These are phyloP conservation scores for Tipula lateralis DNA, from an alignment of 2,888 invertebrate species.

Conservation along the genomic window DNA sequence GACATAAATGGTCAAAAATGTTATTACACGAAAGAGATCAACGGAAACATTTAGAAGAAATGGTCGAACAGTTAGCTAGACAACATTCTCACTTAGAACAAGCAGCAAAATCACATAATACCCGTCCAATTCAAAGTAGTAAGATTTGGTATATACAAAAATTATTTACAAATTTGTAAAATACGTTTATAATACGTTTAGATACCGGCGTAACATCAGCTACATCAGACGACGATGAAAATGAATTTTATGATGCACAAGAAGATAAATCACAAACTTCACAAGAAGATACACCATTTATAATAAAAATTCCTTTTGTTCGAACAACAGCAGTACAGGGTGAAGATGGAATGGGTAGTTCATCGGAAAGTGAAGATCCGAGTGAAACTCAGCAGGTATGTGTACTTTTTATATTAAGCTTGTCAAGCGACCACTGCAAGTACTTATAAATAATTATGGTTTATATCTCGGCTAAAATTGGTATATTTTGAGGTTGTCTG, in stretches of 20 bases:
- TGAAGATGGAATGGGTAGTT: constrained; percentile 40
- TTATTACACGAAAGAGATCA: constrained; percentile 94
- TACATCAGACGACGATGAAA: constrained; percentile 64
- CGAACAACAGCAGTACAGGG: constrained; percentile 35
- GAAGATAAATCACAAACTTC: constrained; percentile 50
- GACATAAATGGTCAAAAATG: constrained; percentile 86
- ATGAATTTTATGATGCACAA: constrained; percentile 68
- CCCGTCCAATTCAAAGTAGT: constrained; percentile 45
- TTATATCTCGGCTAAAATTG: too few relatives aligned
- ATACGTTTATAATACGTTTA: constrained; percentile 33
- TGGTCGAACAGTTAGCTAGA: constrained; percentile 94
- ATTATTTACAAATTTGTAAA: not conserved
- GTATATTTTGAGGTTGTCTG: too few relatives aligned
- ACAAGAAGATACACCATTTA: constrained; percentile 54
- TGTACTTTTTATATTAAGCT: too few relatives aligned
- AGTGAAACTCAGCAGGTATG: constrained; percentile 49
- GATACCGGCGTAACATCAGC: constrained; percentile 38
- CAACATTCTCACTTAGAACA: constrained; percentile 96
- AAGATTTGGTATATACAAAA: constrained; percentile 13
- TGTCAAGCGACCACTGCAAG: too few relatives aligned
- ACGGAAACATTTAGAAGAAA: constrained; percentile 84
- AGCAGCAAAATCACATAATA: constrained; percentile 65
- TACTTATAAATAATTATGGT: too few relatives aligned
- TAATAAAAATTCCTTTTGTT: constrained; percentile 60
- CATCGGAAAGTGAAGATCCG: constrained; percentile 54